Percentiles rank a stretch among this genome's conserved stretches.
Evolutionary conservation across 2,888 invertebrate species (phyloP).

Genomic region (Dendrolimus pini): DNA sequence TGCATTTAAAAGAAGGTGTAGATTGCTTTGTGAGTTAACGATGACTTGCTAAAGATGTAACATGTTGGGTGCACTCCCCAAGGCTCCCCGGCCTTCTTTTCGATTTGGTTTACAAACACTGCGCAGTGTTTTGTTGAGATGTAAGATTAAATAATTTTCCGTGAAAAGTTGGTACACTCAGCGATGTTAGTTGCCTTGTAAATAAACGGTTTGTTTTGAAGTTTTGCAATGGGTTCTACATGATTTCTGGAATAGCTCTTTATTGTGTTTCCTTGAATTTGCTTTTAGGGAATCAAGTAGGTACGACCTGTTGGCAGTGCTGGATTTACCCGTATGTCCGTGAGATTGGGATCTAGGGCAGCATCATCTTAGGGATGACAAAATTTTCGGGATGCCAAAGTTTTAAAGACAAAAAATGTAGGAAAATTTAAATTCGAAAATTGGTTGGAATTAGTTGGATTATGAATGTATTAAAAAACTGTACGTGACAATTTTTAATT

Average conservation of each 20-base stretch:
- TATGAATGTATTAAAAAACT: no score
- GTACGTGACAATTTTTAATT: no score
- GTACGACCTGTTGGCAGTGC: not conserved
- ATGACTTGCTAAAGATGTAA: slow-evolving; percentile 46
- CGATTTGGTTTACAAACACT: slow-evolving; percentile 62
- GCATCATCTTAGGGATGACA: no score
- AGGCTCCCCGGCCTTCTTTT: slow-evolving; percentile 48
- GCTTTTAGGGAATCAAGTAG: not conserved
- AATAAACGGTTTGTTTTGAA: slow-evolving; percentile 18
- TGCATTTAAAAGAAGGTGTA: slow-evolving; percentile 14
- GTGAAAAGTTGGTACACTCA: slow-evolving; percentile 44
- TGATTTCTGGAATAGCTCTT: not conserved
- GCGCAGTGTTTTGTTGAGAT: slow-evolving; percentile 56
- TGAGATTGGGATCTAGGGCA: no score
- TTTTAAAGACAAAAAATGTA: no score
- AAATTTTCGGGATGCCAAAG: no score
- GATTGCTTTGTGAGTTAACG: slow-evolving; percentile 17
- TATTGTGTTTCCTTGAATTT: not conserved
- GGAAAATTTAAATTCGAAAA: no score
- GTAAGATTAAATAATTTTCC: slow-evolving; percentile 61
- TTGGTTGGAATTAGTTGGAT: no score
- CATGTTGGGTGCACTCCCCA: slow-evolving; percentile 59
- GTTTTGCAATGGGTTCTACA: slow-evolving; percentile 3
- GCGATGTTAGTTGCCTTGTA: slow-evolving; percentile 27
- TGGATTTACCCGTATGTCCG: no score